These are phyloP conservation scores for Melanotaenia pygmaea DNA, from an alignment of 2,797 vertebrate species.

Conservation along the genomic window DNA sequence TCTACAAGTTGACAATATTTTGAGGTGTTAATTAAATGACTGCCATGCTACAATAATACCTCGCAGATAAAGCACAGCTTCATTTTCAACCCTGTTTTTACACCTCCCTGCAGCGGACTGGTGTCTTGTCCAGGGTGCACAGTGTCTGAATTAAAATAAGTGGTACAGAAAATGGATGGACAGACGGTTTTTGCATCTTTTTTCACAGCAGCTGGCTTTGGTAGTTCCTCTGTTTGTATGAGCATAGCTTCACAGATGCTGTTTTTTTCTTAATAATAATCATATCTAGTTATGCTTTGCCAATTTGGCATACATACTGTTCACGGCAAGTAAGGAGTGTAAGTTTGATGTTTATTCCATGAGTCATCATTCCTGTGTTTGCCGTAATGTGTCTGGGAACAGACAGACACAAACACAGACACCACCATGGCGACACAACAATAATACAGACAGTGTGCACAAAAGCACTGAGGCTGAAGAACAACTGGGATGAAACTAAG, in stretches of 20 bases:
- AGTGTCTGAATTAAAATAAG: too few relatives aligned
- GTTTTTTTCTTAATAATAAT: neutral
- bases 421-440: slow-evolving; percentile 57
- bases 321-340: slow-evolving; percentile 36
- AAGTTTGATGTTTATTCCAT: slow-evolving; percentile 38
- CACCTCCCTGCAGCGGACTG: too few relatives aligned
- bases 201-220: too few relatives aligned
- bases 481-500: slow-evolving; percentile 7
- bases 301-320: slow-evolving; percentile 13
- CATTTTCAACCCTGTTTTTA: too few relatives aligned
- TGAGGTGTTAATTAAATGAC: too few relatives aligned
- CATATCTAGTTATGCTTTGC: neutral
- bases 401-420: slow-evolving; percentile 51
- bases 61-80: too few relatives aligned
- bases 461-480: slow-evolving; percentile 7
- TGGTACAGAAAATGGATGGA: too few relatives aligned
- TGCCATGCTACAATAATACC: too few relatives aligned
- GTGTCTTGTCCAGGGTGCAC: too few relatives aligned
- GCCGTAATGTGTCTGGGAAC: slow-evolving; percentile 42
- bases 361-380: slow-evolving; percentile 52
- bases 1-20: too few relatives aligned
- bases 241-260: neutral
- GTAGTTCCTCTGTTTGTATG: neutral
- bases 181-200: too few relatives aligned
- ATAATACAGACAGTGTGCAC: slow-evolving; percentile 45